These are phyloP conservation scores for Drosophila albomicans DNA, from an alignment of 1,140 invertebrate species.

Conservation along the genomic window DNA sequence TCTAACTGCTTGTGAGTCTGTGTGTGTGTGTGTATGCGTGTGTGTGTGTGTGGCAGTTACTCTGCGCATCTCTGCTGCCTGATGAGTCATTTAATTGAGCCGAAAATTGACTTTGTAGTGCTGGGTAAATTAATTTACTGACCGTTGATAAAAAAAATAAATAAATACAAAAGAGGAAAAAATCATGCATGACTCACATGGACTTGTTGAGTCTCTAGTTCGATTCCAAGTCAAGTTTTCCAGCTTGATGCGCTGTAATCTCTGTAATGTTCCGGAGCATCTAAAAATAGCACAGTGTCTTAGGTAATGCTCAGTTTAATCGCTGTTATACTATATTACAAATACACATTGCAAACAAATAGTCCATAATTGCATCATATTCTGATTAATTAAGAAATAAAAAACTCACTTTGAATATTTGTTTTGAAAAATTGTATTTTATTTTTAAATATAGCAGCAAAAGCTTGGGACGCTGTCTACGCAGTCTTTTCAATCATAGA, in stretches of 20 bases:
- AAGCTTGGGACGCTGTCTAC: too few relatives aligned
- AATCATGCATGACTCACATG: slow-evolving; percentile 60
- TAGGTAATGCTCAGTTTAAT: slow-evolving; percentile 48
- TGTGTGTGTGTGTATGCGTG: slow-evolving; percentile 8
- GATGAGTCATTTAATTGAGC: slow-evolving; percentile 83
- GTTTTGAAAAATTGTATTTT: too few relatives aligned
- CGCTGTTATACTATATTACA: not conserved
- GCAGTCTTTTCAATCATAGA: too few relatives aligned
- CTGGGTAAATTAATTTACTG: slow-evolving; percentile 78
- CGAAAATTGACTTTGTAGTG: slow-evolving; percentile 70
- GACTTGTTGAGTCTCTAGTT: slow-evolving; percentile 14
- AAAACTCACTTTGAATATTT: too few relatives aligned
- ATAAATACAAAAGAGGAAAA: slow-evolving; percentile 31
- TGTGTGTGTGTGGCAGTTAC: slow-evolving; percentile 60
- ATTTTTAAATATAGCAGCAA: too few relatives aligned
- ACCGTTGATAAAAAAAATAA: slow-evolving; percentile 57
- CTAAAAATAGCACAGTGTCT: slow-evolving; percentile 50
- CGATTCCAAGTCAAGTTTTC: slow-evolving; percentile 14
- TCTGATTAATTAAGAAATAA: too few relatives aligned
- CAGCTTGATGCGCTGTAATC: slow-evolving; percentile 11
- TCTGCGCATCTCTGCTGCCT: slow-evolving; percentile 41
- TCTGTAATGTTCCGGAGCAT: slow-evolving; percentile 1
- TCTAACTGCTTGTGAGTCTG: not conserved
- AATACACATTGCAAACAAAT: not conserved
- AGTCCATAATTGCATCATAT: not conserved